Conservation (phyloP, 1,140 invertebrate genomes). For the Drosophila melanogaster region Release_6_plus_ISO1_MT NT_037436.4:7314501-7315000, state of each 20-base stretch:
- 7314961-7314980: conserved; percentile 1
- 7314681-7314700: neutral
- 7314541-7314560: neutral
- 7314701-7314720: neutral
- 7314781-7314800: conserved; percentile 73
- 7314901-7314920: conserved; percentile 60
- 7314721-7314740: conserved; percentile 15
- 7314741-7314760: conserved; percentile 46
- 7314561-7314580: conserved; percentile 34
- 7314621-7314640: conserved; percentile 63
- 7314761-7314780: conserved; percentile 69
- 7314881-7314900: conserved; percentile 48
- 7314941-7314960: conserved; percentile 62
- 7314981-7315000: conserved; percentile 10
- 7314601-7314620: conserved; percentile 33
- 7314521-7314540: neutral
- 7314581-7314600: conserved; percentile 17
- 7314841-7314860: neutral
- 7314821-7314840: conserved; percentile 38
- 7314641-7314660: conserved; percentile 63
- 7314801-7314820: conserved; percentile 72
- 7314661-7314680: conserved; percentile 53
- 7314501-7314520: neutral
- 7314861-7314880: neutral
- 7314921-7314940: conserved; percentile 16